Evolutionary conservation across 2,888 invertebrate species (phyloP).

Genomic region (Antheraea assamensis): DNA sequence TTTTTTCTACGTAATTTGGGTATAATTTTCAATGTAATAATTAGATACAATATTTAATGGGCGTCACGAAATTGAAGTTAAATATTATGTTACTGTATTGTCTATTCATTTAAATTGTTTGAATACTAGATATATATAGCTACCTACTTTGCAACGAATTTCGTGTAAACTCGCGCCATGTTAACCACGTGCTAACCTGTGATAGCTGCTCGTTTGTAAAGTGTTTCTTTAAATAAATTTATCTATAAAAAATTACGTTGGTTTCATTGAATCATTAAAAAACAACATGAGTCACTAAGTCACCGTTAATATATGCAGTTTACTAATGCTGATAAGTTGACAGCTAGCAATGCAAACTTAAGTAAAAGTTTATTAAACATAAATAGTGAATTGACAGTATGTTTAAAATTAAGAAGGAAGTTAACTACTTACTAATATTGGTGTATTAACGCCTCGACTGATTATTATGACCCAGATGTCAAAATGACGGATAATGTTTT

Average conservation of each 20-base stretch:
- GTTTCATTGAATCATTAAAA: constrained; percentile 32
- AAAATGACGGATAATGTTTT: no score
- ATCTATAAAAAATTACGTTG: constrained; percentile 36
- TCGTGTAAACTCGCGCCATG: constrained; percentile 33
- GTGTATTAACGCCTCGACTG: no score
- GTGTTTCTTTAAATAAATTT: constrained; percentile 67
- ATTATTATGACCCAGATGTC: no score
- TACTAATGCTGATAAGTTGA: no score
- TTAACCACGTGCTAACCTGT: constrained; percentile 68
- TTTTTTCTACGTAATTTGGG: neutral
- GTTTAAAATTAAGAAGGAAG: no score
- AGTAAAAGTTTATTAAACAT: no score
- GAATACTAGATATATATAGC: neutral
- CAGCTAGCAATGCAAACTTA: no score
- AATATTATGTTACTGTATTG: neutral
- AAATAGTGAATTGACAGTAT: no score
- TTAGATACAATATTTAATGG: neutral
- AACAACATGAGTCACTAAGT: neutral
- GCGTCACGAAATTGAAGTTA: neutral
- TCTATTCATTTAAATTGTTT: neutral
- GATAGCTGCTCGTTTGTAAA: constrained; percentile 75
- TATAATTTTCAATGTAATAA: neutral
- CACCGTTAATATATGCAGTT: no score
- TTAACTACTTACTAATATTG: no score
- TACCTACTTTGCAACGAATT: constrained; percentile 30